Conservation (phyloP, 2,888 invertebrate species). For the Epicampocera succincta region DNA sequence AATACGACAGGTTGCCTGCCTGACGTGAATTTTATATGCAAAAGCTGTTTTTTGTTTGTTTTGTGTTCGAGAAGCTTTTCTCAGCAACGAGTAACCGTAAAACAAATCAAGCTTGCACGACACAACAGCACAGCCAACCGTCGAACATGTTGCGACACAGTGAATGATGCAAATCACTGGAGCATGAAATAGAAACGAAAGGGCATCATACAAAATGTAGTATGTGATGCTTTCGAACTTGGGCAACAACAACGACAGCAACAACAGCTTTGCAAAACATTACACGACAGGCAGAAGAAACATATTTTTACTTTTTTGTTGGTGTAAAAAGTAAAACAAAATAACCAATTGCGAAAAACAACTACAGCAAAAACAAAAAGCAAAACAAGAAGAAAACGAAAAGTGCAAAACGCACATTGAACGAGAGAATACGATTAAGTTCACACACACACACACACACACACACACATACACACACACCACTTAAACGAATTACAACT, state of each 20-base stretch:
- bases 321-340: conserved; percentile 28
- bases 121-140: not conserved
- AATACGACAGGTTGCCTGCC: conserved; percentile 29
- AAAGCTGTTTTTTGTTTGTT: too few relatives aligned
- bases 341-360: conserved; percentile 24
- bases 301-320: not conserved
- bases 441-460: conserved; percentile 12
- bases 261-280: conserved; percentile 43
- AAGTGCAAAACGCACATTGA: conserved; percentile 47
- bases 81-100: not conserved
- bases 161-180: conserved; percentile 30
- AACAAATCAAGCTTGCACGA: conserved; percentile 1
- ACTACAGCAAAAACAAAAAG: too few relatives aligned
- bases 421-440: conserved; percentile 55
- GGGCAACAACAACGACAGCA: conserved; percentile 23
- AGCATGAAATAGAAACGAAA: not conserved
- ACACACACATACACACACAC: not conserved
- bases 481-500: not conserved
- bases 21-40: not conserved
- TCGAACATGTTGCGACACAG: conserved; percentile 63
- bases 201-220: conserved; percentile 6
- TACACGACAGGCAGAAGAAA: conserved; percentile 35
- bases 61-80: conserved; percentile 20
- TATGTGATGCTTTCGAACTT: conserved; percentile 57
- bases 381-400: not conserved